These are phyloP conservation scores for Ciconia maguari DNA, from an alignment of 2,113 vertebrate species.

Conservation along the genomic window DNA sequence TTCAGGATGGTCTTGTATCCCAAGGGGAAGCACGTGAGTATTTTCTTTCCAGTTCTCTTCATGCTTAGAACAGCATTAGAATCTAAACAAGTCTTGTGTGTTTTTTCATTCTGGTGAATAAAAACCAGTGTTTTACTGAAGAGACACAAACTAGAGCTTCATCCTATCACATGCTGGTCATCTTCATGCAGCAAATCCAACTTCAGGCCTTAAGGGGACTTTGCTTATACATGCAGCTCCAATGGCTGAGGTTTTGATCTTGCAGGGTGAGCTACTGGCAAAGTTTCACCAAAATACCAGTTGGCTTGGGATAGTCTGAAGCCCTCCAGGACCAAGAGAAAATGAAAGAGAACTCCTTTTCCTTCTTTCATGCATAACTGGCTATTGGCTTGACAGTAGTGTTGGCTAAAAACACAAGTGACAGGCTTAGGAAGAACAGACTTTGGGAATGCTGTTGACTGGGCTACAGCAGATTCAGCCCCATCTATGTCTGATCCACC, in stretches of 20 bases:
- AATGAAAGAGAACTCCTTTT: not conserved
- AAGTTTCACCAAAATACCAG: not conserved
- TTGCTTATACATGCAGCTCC: not conserved
- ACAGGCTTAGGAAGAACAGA: not conserved
- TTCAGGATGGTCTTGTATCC: not conserved
- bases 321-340: not conserved
- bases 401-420: not conserved
- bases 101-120: not conserved
- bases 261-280: not conserved
- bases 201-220: not conserved
- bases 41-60: not conserved
- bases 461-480: not conserved
- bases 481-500: not conserved
- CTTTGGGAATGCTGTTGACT: not conserved
- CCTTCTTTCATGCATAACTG: not conserved
- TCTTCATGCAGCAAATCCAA: not conserved
- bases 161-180: not conserved
- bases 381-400: not conserved
- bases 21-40: not conserved
- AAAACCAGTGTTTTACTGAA: not conserved
- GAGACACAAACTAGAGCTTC: not conserved
- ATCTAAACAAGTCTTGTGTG: not conserved
- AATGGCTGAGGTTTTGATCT: not conserved
- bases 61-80: not conserved
- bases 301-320: not conserved